Base-by-base conservation (phyloP, 2,888 invertebrate species). In the Exocentrus adspersus region DNA sequence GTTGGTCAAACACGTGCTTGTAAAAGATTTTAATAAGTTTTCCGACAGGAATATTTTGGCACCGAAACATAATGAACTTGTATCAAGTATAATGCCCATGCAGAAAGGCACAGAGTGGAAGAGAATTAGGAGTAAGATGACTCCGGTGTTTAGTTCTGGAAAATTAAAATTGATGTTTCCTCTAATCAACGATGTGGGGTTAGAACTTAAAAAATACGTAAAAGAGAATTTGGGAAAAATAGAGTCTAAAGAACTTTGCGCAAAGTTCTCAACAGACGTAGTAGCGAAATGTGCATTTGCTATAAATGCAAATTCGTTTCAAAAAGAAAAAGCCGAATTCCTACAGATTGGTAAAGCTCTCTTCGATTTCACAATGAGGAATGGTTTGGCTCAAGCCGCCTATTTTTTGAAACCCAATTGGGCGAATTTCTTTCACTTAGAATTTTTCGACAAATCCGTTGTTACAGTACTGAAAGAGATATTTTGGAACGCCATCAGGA, bases 141-240 rank as follows among this genome's bases (percentile, higher is more conserved):
- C 86, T 0, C 87, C 87, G 0, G 84, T 85, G 0, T 85, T 88
- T 71, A 85, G 87, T 0, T 82, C 84, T 1, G 86, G 85, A 16
- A 88, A 87, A 75, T 77, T 88, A 59, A 87, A 84, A 72, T 78
- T 75, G 42, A 86, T 87, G 86, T 81, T 85, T 20, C 81, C 81
- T 0, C 72, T 85, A n/a, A 82, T 86, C 65, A 69, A 80, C n/a
- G 78, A 81, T 16, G 81, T 80, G 37, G 79, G 81, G 1, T 62
- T 74, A 24, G 72, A 78, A 30, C 71, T 83, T 42, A 68, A 69
- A 4, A 60, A 71, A 42, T 71, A 73, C 60, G 62, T 71, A 17
- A 60, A 17, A 5, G 56, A 59, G 5, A 46, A 46, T 16, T 9
- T 10, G 10, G 48, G 45, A 2, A 16, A 9, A 1, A 17, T 74